A percentile compares a stretch with the other conserved stretches of the same genome.
phyloP scores from a whole-genome alignment of 2,113 vertebrate genomes.

The Sylvicapra grimmia region DNA sequence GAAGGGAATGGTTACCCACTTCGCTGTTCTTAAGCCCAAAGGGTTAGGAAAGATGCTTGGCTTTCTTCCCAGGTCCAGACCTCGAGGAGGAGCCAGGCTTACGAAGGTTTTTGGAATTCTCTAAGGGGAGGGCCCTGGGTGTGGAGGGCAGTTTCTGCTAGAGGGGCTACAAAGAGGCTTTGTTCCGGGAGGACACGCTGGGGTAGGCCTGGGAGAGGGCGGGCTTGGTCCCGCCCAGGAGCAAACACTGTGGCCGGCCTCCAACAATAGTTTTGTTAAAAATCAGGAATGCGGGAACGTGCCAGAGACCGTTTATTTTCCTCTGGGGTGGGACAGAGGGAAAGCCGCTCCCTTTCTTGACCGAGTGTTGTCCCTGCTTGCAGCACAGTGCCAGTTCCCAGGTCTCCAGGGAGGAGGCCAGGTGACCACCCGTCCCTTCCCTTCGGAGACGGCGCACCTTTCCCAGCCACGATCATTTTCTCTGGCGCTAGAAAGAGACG shows the following conservation, averaged over 20 bases:
- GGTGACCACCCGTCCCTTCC: not conserved
- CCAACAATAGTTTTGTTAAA: not conserved
- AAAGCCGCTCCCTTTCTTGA: not conserved
- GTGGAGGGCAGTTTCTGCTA: not conserved
- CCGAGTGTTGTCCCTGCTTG: not conserved
- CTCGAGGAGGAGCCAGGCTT: not conserved
- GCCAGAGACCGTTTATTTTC: not conserved
- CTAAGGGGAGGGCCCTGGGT: not conserved
- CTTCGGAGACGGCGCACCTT: fast-evolving
- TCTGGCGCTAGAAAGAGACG: fast-evolving
- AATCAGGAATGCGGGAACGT: not conserved
- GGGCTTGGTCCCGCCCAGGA: not conserved
- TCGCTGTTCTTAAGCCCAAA: not conserved
- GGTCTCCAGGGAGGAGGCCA: not conserved
- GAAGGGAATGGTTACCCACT: not conserved
- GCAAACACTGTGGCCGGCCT: not conserved
- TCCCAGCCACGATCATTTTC: too few species aligned
- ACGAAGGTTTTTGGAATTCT: not conserved
- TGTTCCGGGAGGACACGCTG: not conserved
- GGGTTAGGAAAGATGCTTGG: not conserved
- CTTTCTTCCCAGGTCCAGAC: not conserved
- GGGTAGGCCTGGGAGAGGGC: not conserved
- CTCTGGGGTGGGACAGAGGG: not conserved
- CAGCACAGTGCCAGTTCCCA: not conserved
- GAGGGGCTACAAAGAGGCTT: not conserved